Evolutionary conservation across 2,888 invertebrate genomes (phyloP), one percentile per base, ranked within the genome.

Genomic region (Dicyrtoma fusca): DNA sequence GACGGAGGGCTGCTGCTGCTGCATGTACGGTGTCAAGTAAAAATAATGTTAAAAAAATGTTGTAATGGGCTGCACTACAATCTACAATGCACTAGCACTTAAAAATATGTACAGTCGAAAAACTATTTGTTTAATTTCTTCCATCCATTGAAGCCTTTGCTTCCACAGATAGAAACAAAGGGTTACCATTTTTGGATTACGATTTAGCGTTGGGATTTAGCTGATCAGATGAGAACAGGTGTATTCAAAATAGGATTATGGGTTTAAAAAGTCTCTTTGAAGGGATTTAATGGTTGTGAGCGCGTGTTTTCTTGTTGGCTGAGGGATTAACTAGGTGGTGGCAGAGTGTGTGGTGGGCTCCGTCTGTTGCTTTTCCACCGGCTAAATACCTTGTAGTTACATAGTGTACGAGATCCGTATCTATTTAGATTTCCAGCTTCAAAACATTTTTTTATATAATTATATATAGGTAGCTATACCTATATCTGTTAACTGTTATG

Each of bases 191-290:
- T n/a, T n/a, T n/a, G n/a, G n/a, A 34, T 34, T 34, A 5, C 3
- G 8, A 34, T 34, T 34, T 34, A 34, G 34, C 8, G 34, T 34
- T 34, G 3, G 8, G 34, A 34, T 34, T 34, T 34, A 8, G 8
- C 3, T 34, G 34, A 34, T 34, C 4, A 34, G 34, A 34, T 34
- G 34, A 21, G 45, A 65, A 65, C 65, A 65, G 65, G 65, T 65
- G 65, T 65, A 65, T 19, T 57, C 25, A 57, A 66, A 66, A 66
- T 34, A 53, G 66, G 53, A 66, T 66, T 66, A 66, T 64, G 25
- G 61, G 61, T 61, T 61, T 61, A 61, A 61, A 61, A 34, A 34
- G 42, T 42, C 42, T 19, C 34, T 44, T 42, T 44, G 44, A 63
- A 63, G n/a, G 63, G 63, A 63, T 47, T n/a, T n/a, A 63, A 21